phyloP scores from a whole-genome alignment of 2,888 invertebrate species.

The Diogma glabrata region DNA sequence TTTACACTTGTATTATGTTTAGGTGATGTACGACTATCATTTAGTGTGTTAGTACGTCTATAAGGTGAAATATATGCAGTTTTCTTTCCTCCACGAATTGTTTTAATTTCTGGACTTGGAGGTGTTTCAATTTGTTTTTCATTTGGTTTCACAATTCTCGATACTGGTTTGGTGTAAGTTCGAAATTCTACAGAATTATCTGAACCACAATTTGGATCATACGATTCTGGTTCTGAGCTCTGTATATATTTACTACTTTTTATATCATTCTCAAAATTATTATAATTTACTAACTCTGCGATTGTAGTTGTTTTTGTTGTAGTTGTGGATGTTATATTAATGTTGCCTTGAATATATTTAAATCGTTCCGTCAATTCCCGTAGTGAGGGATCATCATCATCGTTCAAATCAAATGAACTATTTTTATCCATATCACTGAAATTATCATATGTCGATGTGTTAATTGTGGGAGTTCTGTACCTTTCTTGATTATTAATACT shows the following conservation, averaged over 20 bases:
- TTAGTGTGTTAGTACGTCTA: constrained; percentile 33
- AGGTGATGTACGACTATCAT: constrained; percentile 31
- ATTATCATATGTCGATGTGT: constrained; percentile 1
- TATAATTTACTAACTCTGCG: constrained; percentile 4
- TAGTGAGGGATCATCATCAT: constrained; percentile 27
- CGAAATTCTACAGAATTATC: constrained; percentile 30
- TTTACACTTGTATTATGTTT: constrained; percentile 10
- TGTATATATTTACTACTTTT: constrained; percentile 47
- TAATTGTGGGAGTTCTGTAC: constrained; percentile 1
- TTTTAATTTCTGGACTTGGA: constrained; percentile 20
- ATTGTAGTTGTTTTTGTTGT: constrained; percentile 21
- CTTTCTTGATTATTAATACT: constrained; percentile 4
- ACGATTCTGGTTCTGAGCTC: constrained; percentile 44
- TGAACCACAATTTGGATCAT: constrained; percentile 25
- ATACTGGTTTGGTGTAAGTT: constrained; percentile 35
- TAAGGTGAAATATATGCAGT: constrained; percentile 54
- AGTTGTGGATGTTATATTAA: constrained; percentile 21
- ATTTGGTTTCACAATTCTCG: constrained; percentile 47
- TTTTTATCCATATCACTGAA: background rate
- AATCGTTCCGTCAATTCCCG: constrained; percentile 31
- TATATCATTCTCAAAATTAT: constrained; percentile 20
- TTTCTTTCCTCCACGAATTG: constrained; percentile 41
- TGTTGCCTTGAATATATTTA: constrained; percentile 24
- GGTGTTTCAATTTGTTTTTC: constrained; percentile 19
- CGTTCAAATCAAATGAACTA: constrained; percentile 8